These are phyloP conservation scores for Zaprionus gabonicus DNA, from an alignment of 1,140 invertebrate genomes.

Conservation along the genomic window DNA sequence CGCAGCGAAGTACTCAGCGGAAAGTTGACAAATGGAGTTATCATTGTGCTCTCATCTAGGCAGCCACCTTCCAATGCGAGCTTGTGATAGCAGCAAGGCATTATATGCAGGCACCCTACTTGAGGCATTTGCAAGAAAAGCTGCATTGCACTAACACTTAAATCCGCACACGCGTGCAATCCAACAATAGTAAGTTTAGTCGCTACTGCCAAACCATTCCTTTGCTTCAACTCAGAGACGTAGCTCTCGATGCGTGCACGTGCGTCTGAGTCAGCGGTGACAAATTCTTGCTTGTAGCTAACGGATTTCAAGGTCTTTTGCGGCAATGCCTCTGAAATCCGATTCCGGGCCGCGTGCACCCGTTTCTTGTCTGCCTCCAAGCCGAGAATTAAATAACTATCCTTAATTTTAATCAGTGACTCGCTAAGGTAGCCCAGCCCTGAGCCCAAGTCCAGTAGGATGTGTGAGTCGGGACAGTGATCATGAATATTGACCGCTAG, in stretches of 20 bases:
- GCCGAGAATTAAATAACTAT: conserved; percentile 89
- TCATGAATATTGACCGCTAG: conserved; percentile 87
- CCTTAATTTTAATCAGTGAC: conserved; percentile 86
- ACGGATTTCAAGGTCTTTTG: conserved; percentile 84
- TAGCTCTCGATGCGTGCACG: conserved; percentile 83
- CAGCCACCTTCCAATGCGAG: conserved; percentile 79
- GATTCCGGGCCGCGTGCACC: conserved; percentile 87
- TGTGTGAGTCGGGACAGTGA: conserved; percentile 84
- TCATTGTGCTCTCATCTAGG: background rate
- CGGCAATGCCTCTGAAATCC: conserved; percentile 86
- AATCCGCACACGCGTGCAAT: conserved; percentile 93
- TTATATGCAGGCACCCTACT: conserved; percentile 88
- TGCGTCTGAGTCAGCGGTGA: conserved; percentile 85
- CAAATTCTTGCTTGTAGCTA: conserved; percentile 86
- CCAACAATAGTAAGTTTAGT: conserved; percentile 85
- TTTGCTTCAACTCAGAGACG: conserved; percentile 79
- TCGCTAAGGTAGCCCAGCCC: conserved; percentile 93
- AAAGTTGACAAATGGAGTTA: conserved; percentile 86
- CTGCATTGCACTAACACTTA: conserved; percentile 89
- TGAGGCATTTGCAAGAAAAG: conserved; percentile 88
- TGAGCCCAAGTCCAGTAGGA: conserved; percentile 92
- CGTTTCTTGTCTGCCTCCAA: conserved; percentile 88
- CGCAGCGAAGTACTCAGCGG: conserved; percentile 85
- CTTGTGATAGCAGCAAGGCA: conserved; percentile 95
- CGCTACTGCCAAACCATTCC: conserved; percentile 11